These are phyloP conservation scores for Notothenia rossii DNA, from an alignment of 2,113 vertebrate species.

Conservation along the genomic window DNA sequence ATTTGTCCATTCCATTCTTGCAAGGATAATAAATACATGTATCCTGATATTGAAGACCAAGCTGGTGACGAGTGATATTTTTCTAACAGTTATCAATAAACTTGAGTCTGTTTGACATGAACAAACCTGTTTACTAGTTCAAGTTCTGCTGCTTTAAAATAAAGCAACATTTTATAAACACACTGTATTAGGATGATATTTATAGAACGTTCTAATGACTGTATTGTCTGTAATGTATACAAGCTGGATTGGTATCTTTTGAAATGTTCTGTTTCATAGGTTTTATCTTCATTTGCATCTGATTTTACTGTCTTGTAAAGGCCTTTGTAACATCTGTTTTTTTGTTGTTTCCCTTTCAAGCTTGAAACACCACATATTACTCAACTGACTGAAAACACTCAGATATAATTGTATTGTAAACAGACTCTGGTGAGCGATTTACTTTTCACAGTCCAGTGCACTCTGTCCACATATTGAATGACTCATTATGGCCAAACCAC, in stretches of 20 bases:
- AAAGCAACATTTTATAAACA: no score
- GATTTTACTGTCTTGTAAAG: neutral
- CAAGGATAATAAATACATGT: no score
- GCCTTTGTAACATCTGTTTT: neutral
- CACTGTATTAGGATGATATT: no score
- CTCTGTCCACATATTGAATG: constrained; percentile 9
- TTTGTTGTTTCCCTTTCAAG: neutral
- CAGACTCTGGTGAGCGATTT: neutral
- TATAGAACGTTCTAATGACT: no score
- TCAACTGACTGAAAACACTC: neutral
- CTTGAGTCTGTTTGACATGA: no score
- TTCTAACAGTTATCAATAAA: no score
- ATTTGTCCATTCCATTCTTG: no score
- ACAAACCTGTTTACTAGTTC: no score
- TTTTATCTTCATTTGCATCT: neutral
- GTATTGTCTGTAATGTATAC: no score
- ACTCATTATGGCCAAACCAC: constrained; percentile 14
- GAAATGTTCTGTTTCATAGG: neutral
- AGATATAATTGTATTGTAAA: constrained; percentile 4
- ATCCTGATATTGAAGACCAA: no score
- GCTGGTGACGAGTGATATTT: no score
- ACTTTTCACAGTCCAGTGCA: constrained; percentile 19
- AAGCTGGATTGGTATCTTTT: neutral
- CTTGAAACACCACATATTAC: neutral
- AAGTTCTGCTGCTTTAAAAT: no score